Evolutionary conservation across 2,797 vertebrate genomes (phyloP).

Genomic region (Clamator glandarius): DNA sequence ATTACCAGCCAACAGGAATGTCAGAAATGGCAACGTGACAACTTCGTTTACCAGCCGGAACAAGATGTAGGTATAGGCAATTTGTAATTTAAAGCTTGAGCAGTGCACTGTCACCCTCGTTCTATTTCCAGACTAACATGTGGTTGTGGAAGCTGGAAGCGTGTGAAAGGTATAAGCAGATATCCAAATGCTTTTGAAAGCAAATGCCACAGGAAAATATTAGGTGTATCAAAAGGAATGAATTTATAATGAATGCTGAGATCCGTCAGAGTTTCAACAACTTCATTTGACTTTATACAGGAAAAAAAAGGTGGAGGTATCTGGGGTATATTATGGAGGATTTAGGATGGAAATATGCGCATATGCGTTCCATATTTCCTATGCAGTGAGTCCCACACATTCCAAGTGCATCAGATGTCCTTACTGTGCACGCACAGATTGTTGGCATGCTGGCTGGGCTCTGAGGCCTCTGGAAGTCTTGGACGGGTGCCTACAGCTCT

Average conservation of each 20-base stretch:
- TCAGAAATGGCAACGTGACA: neutral
- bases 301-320: neutral
- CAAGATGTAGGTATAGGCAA: neutral
- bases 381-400: neutral
- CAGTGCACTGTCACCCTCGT: neutral
- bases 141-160: neutral
- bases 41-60: neutral
- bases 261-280: neutral
- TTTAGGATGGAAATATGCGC: slow-evolving; percentile 25
- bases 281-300: neutral
- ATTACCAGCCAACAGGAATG: neutral
- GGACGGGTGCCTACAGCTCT: neutral
- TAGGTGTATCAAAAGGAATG: slow-evolving; percentile 1
- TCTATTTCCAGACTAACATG: neutral
- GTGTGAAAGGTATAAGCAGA: neutral
- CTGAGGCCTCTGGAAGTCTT: slow-evolving; percentile 32
- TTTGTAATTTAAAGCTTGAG: neutral
- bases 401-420: neutral
- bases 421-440: neutral
- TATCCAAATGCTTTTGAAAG: slow-evolving; percentile 13
- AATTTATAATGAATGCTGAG: neutral
- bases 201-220: neutral
- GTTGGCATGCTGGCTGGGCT: neutral
- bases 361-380: slow-evolving; percentile 38
- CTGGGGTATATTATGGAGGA: neutral